These are phyloP conservation scores for Thecocarcelia acutangulata DNA, from an alignment of 2,888 invertebrate species.

Conservation along the genomic window DNA sequence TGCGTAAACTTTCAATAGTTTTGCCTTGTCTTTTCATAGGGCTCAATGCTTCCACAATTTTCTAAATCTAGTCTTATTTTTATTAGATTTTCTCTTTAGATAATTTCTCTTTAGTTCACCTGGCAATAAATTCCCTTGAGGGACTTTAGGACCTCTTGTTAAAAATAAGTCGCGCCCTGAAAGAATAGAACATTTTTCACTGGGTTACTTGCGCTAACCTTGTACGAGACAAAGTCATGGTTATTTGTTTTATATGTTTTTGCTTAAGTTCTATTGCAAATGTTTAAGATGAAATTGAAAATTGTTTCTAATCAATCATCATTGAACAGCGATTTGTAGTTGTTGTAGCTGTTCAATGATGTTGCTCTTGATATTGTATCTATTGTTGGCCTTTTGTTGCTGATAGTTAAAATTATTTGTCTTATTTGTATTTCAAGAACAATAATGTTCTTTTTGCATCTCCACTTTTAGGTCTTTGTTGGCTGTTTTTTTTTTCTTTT, in stretches of 20 bases:
- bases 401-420: slow-evolving; percentile 62
- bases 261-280: slow-evolving; percentile 34
- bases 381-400: slow-evolving; percentile 50
- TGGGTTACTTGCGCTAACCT: slow-evolving; percentile 43
- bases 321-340: slow-evolving; percentile 76
- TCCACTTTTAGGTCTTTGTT: neutral
- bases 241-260: slow-evolving; percentile 31
- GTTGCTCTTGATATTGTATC: slow-evolving; percentile 51
- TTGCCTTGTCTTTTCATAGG: no score
- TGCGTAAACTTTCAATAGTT: no score
- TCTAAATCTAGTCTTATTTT: no score
- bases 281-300: slow-evolving; percentile 68
- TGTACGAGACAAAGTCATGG: slow-evolving; percentile 54
- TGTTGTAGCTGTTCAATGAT: slow-evolving; percentile 70
- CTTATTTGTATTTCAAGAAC: slow-evolving; percentile 37
- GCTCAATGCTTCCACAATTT: no score
- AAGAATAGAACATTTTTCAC: neutral
- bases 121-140: no score
- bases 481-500: slow-evolving; percentile 38
- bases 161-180: no score
- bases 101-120: no score
- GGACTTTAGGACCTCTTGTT: no score
- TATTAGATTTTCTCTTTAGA: no score
- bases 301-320: slow-evolving; percentile 76
- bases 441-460: slow-evolving; percentile 1